Evolutionary conservation across 2,797 vertebrate species (phyloP), one percentile per base, ranked within the genome.

Genomic region (Artibeus lituratus): DNA sequence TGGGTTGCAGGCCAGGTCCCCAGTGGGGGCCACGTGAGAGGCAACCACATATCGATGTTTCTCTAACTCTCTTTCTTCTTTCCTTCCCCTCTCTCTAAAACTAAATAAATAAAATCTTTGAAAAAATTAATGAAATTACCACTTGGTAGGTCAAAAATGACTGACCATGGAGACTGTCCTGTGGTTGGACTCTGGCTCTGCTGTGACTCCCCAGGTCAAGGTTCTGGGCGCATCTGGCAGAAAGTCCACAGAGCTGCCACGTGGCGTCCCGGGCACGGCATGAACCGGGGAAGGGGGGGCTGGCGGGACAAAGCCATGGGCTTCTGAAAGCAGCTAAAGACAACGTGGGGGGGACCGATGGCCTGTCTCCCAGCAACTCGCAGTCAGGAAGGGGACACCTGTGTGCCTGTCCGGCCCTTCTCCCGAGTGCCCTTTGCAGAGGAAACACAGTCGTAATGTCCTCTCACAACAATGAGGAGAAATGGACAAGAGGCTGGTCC

Each of bases 391-490:
- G 74, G 44, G 96, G 98, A 96, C 97, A 98, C 98, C 98, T 98
- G 97, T 87, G 97, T 94, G 98, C 95, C 97, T 97, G 94, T 98
- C 98, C 97, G 97, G 89, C 91, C 97, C 97, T 96, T 95, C 95
- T 96, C 96, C 87, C 32, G 94, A 95, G 95, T 96, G 88, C 94
- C 96, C 74, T 90, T 94, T 97, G 94, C 95, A 97, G 95, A 98
- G 98, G 98, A 98, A 98, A 98, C 95, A 84, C 97, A 97, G 98
- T 93, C 97, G 97, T 93, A 96, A 98, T 90, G 98, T 98, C 98
- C 94, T 97, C 94, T 97, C 76, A 97, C 96, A 98, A 98, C 98
- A 98, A 99, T 98, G 98, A 98, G 97, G 97, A 98, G 98, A 98
- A 98, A 92, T 93, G 96, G 97, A 96, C 91, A 92, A 98, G 97